Base-by-base conservation (phyloP, 2,113 vertebrate genomes). In the Agelaius tricolor region DNA sequence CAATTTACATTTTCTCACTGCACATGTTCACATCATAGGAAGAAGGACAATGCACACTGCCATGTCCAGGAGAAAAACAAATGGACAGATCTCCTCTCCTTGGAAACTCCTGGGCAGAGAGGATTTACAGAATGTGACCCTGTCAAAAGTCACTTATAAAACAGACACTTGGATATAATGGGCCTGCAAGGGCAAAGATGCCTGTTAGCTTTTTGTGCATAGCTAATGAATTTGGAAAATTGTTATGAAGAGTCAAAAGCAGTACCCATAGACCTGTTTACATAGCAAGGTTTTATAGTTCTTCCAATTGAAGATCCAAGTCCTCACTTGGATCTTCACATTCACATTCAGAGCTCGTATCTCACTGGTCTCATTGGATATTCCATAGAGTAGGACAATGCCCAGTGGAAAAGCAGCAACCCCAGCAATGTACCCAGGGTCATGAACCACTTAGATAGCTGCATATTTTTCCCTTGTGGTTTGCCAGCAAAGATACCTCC, bases 381-480 rank as follows among this genome's bases (percentile, higher is more conserved):
- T 54, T 58, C 26, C 7, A 15, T 10, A 46, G 1, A 0, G 44
- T 46, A 46, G 44, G 65, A 26, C 44, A 65, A 9, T 86, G 72
- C 39, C 90, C 92, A 75, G 18, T 65, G 61, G 59, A 84, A 84
- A 85, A 84, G 7, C 14, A 84, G 23, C 47, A 86, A 54, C 13
- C 24, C 47, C 61, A 88, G 35, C 0, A 0, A 37, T 12, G 15
- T 39, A 41, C 33, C 20, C 37, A 61, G 59, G 68, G 59, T 93
- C 90, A 58, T 51, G 68, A 88, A 89, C 18, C 22, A 19, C 31
- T 88, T 87, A 90, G 49, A 78, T 65, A 77, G 26, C n/a, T 84
- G 79, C 52, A 39, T 65, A 58, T 78, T 87, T 90, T 89, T 67
- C 31, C 39, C 35, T 62, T 93, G 93, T 92, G 92, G 61, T 96